Base-by-base conservation (phyloP, 2,797 vertebrate genomes). In the Huso huso region DNA sequence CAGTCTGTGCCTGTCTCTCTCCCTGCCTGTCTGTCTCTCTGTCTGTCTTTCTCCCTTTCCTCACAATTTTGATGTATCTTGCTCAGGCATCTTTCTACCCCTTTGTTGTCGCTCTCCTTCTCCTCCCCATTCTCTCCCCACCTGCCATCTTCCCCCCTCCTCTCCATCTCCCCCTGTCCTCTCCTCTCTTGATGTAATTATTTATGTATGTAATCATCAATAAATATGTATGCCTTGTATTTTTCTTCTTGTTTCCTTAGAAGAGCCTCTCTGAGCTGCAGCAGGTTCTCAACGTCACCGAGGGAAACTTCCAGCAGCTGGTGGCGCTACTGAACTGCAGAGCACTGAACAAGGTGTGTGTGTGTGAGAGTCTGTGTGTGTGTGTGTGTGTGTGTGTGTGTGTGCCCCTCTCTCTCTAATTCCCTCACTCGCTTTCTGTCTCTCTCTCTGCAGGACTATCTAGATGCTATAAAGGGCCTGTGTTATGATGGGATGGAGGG, bases 401-500 rank as follows among this genome's bases (percentile, higher is more conserved):
- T n/a, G n/a, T n/a, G 0, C 67, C 10, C 52, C 15, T 10, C 37
- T 48, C 51, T 69, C 49, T 61, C 49, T 57, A 37, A 37, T 37
- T 59, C 48, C 52, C 59, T 61, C 48, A 7, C 61, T 63, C 51
- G 50, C 8, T 66, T 18, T 66, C 68, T 64, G 2, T 48, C 64
- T 64, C 8, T 68, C 6, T 66, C 49, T 51, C 12, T 55, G 49
- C 66, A 95, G 94, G 94, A 95, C 79, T 95, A 95, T 18, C 85
- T 93, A 1, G 88, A 92, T 57, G 93, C 93, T 48, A 79, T 96
- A 74, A 92, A 94, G 72, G 94, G 94, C 68, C 81, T 96, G 73
- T 96, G 94, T 62, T 94, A 92, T 61, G 94, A 96, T 9, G 91
- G 93, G 70, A 92, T 95, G 88, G 93, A 95, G 77, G 93, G 94